A percentile compares a stretch with the other conserved stretches of the same genome.
Conservation (phyloP, 1,140 invertebrate species). For the Neotoxoptera formosana region DNA sequence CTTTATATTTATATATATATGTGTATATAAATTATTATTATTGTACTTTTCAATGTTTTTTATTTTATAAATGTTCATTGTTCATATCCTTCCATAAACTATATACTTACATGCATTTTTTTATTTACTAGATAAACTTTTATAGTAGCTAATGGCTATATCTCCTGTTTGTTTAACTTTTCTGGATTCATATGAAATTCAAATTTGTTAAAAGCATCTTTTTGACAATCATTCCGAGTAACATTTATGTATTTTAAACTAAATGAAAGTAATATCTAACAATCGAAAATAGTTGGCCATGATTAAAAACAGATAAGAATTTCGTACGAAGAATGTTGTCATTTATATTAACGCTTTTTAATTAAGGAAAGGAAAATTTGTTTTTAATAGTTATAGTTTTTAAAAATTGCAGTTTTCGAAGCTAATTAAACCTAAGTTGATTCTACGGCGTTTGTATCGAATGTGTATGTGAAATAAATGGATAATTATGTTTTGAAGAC, state of each 20-base stretch:
- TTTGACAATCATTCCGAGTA: neutral
- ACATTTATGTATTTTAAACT: neutral
- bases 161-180: neutral
- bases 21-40: neutral
- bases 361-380: neutral
- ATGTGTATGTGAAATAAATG: neutral
- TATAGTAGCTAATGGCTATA: no score
- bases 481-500: neutral
- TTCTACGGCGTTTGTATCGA: neutral
- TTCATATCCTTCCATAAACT: neutral
- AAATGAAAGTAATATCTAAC: neutral
- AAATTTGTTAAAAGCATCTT: neutral
- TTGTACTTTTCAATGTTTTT: neutral
- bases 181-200: neutral
- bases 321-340: neutral
- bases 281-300: neutral
- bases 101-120: neutral
- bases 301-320: conserved; percentile 8
- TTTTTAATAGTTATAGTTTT: neutral
- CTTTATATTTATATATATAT: neutral
- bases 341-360: neutral
- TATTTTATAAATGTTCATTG: neutral
- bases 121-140: neutral
- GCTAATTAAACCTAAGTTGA: neutral
- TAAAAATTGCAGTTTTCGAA: neutral